Base-by-base conservation (phyloP, 2,113 vertebrate species). In the Aptenodytes forsteri region DNA sequence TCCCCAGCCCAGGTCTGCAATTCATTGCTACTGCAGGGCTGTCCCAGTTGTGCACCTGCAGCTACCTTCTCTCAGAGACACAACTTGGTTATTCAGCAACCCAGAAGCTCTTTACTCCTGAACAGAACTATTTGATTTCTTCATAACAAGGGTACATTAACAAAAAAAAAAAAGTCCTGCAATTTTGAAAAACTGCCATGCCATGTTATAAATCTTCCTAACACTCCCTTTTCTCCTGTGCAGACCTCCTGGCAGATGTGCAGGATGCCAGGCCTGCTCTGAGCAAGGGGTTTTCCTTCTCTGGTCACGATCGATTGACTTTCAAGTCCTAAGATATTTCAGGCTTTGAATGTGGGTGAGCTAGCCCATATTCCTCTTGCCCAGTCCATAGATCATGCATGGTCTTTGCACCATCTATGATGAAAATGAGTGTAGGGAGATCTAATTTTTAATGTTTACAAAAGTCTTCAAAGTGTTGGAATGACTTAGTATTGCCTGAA, bases 1-100 rank as follows among this genome's bases (percentile, higher is more conserved):
- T 38, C 7, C 6, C 6, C 38, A 76, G 1, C 25, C 38, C 0
- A 0, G 8, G 3, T 72, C 58, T 83, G 76, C 42, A 65, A 40
- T 42, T 91, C 27, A n/a, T 55, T 87, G 42, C 40, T 36, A 19
- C 65, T 4, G 9, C 13, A 32, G 30, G 34, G 4, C 44, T 54
- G 66, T 50, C 26, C 52, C 47, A 21, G 38, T 11, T 85, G 52
- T 36, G 27, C 26, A 32, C 13, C 42, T 67, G 36, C 42, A 69
- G 54, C n/a, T 92, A 4, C 40, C 18, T 61, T 55, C 46, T 52
- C 7, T 59, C 47, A 71, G 71, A 85, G 38, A 49, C 6, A 65
- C 0, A 13, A 9, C 9, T 44, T 0, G 1, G 21, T 75, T 52
- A n/a, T 42, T 67, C 56, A 90, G 70, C 46, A 54, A 2, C 23